Evolutionary conservation across 2,888 invertebrate species (phyloP).

Genomic region (Microctonus brassicae): DNA sequence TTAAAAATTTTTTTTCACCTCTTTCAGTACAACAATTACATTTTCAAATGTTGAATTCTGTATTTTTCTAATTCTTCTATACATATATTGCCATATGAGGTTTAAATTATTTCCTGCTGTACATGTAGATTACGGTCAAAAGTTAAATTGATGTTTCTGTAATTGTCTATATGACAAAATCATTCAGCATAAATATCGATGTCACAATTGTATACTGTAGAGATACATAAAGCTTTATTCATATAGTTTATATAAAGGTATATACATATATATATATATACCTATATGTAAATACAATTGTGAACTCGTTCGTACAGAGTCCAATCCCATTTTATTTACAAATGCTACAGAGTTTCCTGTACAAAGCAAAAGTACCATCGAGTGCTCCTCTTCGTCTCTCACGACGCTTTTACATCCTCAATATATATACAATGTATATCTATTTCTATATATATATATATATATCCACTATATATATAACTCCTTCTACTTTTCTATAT

Average conservation of each 20-base stretch:
- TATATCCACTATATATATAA: neutral
- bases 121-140: slow-evolving; percentile 32
- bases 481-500: slow-evolving; percentile 39
- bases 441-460: no score
- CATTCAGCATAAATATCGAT: slow-evolving; percentile 29
- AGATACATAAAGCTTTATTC: neutral
- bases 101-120: slow-evolving; percentile 33
- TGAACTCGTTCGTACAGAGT: slow-evolving; percentile 14
- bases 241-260: slow-evolving; percentile 17
- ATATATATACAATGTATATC: slow-evolving; percentile 2
- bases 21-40: no score
- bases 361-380: slow-evolving; percentile 30
- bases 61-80: no score
- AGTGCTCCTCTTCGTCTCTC: slow-evolving; percentile 11
- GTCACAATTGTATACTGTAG: no score
- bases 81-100: no score
- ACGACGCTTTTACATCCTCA: neutral
- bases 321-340: slow-evolving; percentile 38
- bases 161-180: slow-evolving; percentile 34
- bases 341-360: slow-evolving; percentile 32
- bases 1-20: no score
- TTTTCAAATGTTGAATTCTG: no score
- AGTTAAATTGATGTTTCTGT: slow-evolving; percentile 37
- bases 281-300: slow-evolving; percentile 10
- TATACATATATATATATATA: slow-evolving; percentile 9